These are phyloP conservation scores for Lamprologus ornatipinnis DNA, from an alignment of 2,113 vertebrate species.

Conservation along the genomic window DNA sequence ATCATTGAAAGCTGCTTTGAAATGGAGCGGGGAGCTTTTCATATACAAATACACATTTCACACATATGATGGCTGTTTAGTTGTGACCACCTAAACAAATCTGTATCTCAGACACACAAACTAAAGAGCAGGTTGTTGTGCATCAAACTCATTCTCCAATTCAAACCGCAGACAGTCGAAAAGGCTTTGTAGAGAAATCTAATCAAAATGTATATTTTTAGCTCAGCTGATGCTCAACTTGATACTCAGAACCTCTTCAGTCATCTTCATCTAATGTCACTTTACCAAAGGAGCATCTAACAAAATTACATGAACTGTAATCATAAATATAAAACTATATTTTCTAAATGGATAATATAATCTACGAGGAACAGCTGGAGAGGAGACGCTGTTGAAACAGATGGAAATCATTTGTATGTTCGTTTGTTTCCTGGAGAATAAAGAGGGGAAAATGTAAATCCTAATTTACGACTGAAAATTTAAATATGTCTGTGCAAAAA, in stretches of 20 bases:
- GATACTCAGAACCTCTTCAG: neutral
- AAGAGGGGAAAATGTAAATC: neutral
- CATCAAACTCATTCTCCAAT: neutral
- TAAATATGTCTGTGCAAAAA: neutral
- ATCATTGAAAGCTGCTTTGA: neutral
- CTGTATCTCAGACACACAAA: neutral
- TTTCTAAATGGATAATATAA: neutral
- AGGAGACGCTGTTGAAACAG: neutral
- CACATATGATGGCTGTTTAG: neutral
- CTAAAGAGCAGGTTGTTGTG: neutral
- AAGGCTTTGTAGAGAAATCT: slow-evolving; percentile 10
- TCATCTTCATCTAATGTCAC: neutral
- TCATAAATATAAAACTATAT: neutral
- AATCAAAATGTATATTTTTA: neutral
- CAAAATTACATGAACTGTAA: neutral
- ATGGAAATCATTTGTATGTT: neutral
- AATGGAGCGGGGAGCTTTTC: neutral
- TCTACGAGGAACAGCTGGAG: neutral
- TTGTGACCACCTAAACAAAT: neutral
- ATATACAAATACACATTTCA: slow-evolving; percentile 27
- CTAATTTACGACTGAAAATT: neutral
- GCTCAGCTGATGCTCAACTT: neutral
- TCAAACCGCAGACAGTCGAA: slow-evolving; percentile 25
- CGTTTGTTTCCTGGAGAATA: neutral
- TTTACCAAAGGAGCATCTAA: neutral